Evolutionary conservation across 2,797 vertebrate species (phyloP).

Genomic region (Denticeps clupeoides): DNA sequence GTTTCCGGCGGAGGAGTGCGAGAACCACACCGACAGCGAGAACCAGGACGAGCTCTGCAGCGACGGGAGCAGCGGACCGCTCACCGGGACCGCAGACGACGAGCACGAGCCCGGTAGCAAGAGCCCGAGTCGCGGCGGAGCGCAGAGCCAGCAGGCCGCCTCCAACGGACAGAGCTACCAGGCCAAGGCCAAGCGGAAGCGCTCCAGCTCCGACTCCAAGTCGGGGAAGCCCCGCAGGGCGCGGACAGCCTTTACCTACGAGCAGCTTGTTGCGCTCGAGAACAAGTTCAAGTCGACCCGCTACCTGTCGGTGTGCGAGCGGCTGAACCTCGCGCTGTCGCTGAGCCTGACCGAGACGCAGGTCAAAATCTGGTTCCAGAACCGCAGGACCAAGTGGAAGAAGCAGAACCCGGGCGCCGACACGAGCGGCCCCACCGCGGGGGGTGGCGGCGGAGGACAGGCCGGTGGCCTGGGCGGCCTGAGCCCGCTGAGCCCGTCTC

Average conservation of each 20-base stretch:
- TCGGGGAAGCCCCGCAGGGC: constrained; percentile 84
- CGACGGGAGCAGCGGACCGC: constrained; percentile 63
- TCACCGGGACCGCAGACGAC: constrained; percentile 38
- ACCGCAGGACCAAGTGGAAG: constrained; percentile 92
- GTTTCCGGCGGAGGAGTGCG: constrained; percentile 62
- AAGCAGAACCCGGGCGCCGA: constrained; percentile 90
- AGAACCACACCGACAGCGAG: constrained; percentile 69
- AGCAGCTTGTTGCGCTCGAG: constrained; percentile 88
- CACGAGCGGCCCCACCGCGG: constrained; percentile 77
- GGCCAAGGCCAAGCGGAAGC: constrained; percentile 82
- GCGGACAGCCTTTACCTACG: constrained; percentile 89
- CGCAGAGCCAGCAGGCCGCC: constrained; percentile 33
- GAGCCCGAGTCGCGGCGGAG: constrained; percentile 42
- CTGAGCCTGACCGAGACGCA: constrained; percentile 88
- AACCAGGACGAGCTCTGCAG: constrained; percentile 64
- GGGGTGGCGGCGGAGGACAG: constrained; percentile 36
- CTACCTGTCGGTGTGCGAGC: constrained; percentile 86
- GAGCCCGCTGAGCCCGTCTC: constrained; percentile 84
- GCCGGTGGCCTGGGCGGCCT: constrained; percentile 62
- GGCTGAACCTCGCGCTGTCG: constrained; percentile 84
- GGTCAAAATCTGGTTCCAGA: constrained; percentile 95
- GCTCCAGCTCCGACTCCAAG: constrained; percentile 86
- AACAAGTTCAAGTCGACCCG: constrained; percentile 94
- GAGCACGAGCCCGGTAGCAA: constrained; percentile 50
- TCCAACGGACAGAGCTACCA: constrained; percentile 32